Conservation (phyloP, 2,797 vertebrate species). For the Pipistrellus kuhlii region DNA sequence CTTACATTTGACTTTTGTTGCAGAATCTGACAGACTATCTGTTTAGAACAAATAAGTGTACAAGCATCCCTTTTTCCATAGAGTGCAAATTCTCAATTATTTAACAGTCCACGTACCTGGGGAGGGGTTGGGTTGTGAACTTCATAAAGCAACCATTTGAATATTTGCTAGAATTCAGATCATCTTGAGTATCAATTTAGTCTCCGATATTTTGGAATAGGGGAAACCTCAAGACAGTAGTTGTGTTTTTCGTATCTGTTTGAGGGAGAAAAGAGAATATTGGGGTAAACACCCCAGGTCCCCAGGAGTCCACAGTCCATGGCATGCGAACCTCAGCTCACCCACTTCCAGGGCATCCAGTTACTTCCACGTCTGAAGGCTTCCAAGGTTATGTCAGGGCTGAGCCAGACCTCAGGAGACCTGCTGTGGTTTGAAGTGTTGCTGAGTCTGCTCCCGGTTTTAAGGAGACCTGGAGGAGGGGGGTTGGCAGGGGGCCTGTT, state of each 20-base stretch:
- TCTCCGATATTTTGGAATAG: neutral
- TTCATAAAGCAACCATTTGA: neutral
- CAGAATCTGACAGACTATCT: neutral
- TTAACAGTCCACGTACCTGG: neutral
- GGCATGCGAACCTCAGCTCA: neutral
- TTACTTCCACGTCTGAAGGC: neutral
- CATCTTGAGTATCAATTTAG: neutral
- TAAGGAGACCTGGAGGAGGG: neutral
- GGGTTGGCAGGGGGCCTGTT: neutral
- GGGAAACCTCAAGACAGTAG: neutral
- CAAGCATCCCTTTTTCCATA: neutral
- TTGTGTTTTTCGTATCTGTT: neutral
- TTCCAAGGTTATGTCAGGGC: constrained; percentile 44
- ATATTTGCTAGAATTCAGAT: constrained; percentile 5
- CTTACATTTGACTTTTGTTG: neutral
- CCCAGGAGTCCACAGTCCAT: neutral
- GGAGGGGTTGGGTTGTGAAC: neutral
- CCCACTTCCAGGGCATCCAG: no score
- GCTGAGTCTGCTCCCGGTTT: neutral
- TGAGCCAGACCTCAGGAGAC: constrained; percentile 46
- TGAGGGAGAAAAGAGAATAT: neutral
- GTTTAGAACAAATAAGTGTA: neutral
- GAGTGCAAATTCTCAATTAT: constrained; percentile 7
- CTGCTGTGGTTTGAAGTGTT: neutral
- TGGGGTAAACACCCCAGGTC: neutral